These are phyloP conservation scores for Tenualosa ilisha DNA, from an alignment of 2,797 vertebrate genomes.

Conservation along the genomic window DNA sequence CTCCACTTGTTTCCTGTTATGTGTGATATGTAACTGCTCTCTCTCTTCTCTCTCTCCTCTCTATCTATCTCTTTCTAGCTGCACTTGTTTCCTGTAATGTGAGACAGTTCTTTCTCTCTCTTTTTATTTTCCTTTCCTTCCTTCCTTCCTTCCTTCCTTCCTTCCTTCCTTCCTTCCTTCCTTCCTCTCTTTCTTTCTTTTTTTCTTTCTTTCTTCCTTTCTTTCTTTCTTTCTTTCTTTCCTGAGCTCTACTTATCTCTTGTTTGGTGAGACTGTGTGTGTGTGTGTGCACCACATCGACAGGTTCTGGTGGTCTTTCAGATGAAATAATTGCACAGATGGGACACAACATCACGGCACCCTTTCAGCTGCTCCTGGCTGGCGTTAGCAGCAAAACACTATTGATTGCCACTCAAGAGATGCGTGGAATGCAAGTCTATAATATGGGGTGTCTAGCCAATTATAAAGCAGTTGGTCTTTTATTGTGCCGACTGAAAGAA, in stretches of 20 bases:
- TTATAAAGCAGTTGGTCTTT: not conserved
- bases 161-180: not conserved
- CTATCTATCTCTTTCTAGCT: no score
- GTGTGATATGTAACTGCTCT: not conserved
- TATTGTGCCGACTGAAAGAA: not conserved
- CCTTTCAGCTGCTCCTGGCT: not conserved
- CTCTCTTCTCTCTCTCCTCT: not conserved
- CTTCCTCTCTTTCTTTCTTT: not conserved
- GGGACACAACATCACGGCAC: not conserved
- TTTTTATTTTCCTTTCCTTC: not conserved
- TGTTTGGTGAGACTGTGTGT: not conserved
- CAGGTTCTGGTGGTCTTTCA: not conserved
- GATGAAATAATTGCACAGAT: constrained; percentile 3
- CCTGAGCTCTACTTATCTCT: not conserved
- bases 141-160: no score
- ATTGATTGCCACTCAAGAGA: constrained; percentile 2
- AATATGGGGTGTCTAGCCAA: not conserved
- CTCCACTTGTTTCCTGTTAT: not conserved
- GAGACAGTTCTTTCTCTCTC: not conserved
- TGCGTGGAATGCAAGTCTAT: not conserved
- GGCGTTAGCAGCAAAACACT: not conserved
- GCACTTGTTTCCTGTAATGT: no score
- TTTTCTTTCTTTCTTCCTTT: not conserved
- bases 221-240: not conserved
- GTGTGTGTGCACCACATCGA: not conserved